Conservation (phyloP, 2,797 vertebrate species). For the Lycodopsis pacificus region DNA sequence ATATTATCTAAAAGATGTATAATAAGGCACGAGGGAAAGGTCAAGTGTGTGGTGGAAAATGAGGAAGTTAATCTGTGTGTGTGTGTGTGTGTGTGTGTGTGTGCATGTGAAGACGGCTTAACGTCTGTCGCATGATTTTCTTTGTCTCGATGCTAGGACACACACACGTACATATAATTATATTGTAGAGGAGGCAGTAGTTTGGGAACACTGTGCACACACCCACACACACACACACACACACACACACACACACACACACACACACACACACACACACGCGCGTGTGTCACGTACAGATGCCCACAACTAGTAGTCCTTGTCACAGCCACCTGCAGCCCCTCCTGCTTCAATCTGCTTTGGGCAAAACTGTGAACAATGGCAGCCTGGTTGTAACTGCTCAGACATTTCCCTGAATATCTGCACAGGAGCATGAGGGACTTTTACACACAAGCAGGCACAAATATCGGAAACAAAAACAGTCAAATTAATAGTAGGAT, state of each 20-base stretch:
- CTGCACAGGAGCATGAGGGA: background rate
- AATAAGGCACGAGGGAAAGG: background rate
- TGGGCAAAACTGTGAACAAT: background rate
- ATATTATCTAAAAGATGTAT: background rate
- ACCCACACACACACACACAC: constrained; percentile 3
- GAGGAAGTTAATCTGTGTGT: background rate
- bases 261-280: constrained; percentile 10
- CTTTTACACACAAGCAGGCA: no score
- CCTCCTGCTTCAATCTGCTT: constrained; percentile 10
- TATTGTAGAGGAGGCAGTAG: background rate
- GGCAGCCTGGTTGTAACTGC: background rate
- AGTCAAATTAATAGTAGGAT: accelerated
- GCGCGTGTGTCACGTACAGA: constrained; percentile 69
- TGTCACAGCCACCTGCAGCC: constrained; percentile 80
- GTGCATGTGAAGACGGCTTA: background rate
- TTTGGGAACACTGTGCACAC: background rate
- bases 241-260: constrained; percentile 14
- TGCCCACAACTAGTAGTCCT: constrained; percentile 57
- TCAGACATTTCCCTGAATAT: constrained; percentile 27
- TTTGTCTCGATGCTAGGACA: background rate
- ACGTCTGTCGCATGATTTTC: background rate
- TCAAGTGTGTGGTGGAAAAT: background rate
- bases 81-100: background rate
- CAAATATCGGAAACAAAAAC: background rate
- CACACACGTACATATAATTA: background rate